Evolutionary conservation across 2,797 vertebrate genomes (phyloP), one percentile per base, ranked within the genome.

Genomic region (Pempheris klunzingeri): DNA sequence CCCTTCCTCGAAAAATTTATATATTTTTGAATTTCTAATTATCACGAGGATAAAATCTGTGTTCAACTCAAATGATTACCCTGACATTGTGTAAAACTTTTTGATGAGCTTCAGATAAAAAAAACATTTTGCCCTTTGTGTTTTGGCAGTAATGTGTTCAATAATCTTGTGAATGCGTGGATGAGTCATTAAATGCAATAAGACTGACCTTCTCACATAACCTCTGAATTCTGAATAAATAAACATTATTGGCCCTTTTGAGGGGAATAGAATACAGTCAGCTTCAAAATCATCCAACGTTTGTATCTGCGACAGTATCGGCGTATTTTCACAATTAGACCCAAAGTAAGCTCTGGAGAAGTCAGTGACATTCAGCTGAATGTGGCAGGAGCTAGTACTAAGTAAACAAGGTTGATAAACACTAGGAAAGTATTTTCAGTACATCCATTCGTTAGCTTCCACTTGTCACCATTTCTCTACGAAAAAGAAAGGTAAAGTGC

Each of bases 11-110:
- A 6, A 75, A 81, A 52, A 86, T 71, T n/a, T 59, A 77, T 58
- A 54, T 49, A 72, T 71, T 60, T 74, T 43, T 28, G 52, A 30
- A 30, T 77, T 67, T 77, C 73, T 67, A 77, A 81, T 78, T 71
- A 66, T 72, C 61, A 52, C 17, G 8, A 60, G 64, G 75, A 82
- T 84, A 69, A 84, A 72, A 78, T 70, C 46, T 70, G 24, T 58
- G 32, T 57, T 72, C 52, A 57, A 78, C 32, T 72, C 30, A 39
- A 80, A 78, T 79, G 58, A 85, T 83, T 61, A 39, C 2, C 4
- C 60, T 20, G 43, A 43, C 65, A 61, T 58, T 1, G 17, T 13
- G 44, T 49, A n/a, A 47, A 73, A 50, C 39, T 2, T 69, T 79
- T 32, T 67, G 24, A 69, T 69, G 44, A 75, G 52, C 26, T 70